Evolutionary conservation across 2,888 invertebrate genomes (phyloP).

Genomic region (Meteorus cinctellus): DNA sequence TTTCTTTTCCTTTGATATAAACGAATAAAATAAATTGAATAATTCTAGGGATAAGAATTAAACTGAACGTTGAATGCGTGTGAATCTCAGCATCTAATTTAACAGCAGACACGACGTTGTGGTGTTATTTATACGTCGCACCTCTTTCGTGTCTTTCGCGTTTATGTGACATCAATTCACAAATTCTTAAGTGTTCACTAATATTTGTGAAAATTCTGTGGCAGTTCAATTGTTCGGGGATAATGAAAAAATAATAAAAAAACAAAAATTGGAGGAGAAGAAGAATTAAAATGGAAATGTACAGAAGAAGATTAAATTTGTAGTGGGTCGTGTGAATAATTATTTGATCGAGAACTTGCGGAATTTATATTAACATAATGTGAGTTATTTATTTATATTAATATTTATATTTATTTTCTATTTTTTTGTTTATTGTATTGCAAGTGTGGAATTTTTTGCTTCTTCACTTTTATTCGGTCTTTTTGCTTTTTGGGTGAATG

Average conservation of each 20-base stretch:
- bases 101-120: constrained; percentile 32
- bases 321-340: no score
- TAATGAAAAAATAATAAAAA: not conserved
- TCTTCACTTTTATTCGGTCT: no score
- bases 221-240: not conserved
- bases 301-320: not conserved
- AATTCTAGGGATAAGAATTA: constrained; percentile 8
- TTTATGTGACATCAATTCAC: constrained; percentile 29
- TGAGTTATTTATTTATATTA: no score
- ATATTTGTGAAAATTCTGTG: constrained; percentile 25
- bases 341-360: no score
- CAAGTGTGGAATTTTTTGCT: no score
- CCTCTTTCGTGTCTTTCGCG: constrained; percentile 4
- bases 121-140: constrained; percentile 41
- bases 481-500: no score
- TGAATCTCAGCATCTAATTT: constrained; percentile 38
- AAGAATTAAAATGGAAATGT: not conserved
- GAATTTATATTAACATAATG: no score
- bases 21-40: constrained; percentile 18
- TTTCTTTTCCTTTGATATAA: no score
- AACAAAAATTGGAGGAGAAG: not conserved
- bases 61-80: constrained; percentile 11
- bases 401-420: no score
- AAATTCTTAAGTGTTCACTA: constrained; percentile 27
- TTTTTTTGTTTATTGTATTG: no score